Percentiles rank a stretch among this genome's conserved stretches.
phyloP scores from a whole-genome alignment of 2,113 vertebrate species.

The Corythornis vintsioides region DNA sequence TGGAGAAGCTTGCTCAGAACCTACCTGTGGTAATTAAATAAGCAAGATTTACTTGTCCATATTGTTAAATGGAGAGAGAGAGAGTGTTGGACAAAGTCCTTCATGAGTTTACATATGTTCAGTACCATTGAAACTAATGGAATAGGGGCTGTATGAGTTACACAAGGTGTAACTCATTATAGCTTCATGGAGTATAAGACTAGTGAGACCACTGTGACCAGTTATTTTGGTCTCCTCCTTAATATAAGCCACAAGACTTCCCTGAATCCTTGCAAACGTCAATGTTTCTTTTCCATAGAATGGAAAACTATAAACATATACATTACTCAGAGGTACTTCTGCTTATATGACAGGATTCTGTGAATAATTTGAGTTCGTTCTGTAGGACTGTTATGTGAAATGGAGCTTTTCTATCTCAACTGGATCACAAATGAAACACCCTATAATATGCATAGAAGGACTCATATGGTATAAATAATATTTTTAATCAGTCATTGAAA shows the following conservation, averaged over 20 bases:
- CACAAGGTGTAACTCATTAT: neutral
- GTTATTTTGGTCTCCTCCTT: neutral
- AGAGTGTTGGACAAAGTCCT: neutral
- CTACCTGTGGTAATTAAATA: neutral
- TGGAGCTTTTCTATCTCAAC: conserved; percentile 44
- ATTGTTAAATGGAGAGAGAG: neutral
- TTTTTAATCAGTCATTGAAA: conserved; percentile 65
- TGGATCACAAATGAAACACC: conserved; percentile 71
- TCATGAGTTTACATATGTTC: neutral
- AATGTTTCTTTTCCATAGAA: neutral
- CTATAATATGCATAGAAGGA: conserved; percentile 49
- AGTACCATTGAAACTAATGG: neutral
- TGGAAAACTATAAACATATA: neutral
- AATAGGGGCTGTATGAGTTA: neutral
- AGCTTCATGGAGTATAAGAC: neutral
- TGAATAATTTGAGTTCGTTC: conserved; percentile 17
- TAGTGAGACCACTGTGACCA: neutral
- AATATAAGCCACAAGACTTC: neutral
- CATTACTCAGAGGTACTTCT: conserved; percentile 1
- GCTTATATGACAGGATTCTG: conserved; percentile 45
- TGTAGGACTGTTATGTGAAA: conserved; percentile 23
- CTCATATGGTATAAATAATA: conserved; percentile 32
- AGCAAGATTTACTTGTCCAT: neutral
- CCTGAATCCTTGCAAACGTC: conserved; percentile 7
- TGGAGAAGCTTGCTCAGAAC: neutral